A percentile compares a stretch with the other conserved stretches of the same genome.
Conservation (phyloP, 2,113 vertebrate species). For the Gopherus flavomarginatus region DNA sequence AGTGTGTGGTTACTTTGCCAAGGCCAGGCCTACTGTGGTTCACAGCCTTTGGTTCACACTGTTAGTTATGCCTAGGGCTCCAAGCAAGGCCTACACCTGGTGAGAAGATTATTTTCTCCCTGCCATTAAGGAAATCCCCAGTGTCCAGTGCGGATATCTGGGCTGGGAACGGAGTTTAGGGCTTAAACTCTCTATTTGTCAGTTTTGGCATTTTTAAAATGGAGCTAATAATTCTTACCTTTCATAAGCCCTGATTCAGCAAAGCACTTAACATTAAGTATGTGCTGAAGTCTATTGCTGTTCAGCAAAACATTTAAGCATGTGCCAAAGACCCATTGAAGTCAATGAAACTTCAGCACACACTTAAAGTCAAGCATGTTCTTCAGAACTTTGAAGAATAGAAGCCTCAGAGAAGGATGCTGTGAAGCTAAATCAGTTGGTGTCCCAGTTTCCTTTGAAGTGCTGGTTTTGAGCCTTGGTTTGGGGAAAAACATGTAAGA, state of each 20-base stretch:
- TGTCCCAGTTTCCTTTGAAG: not conserved
- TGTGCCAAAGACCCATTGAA: not conserved
- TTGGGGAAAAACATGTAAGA: not conserved
- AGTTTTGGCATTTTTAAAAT: not conserved
- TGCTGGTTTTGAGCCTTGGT: not conserved
- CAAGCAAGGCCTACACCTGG: not conserved
- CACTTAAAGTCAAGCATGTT: not conserved
- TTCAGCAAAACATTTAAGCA: not conserved
- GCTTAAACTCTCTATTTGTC: not conserved
- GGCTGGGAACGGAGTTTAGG: not conserved
- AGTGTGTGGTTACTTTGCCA: not conserved
- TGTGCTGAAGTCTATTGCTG: not conserved
- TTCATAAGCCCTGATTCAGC: fast-evolving
- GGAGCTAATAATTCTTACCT: not conserved
- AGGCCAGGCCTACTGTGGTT: not conserved
- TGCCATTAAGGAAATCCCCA: not conserved
- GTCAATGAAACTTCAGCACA: not conserved
- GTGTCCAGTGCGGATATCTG: not conserved
- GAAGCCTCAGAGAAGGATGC: not conserved
- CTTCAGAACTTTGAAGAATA: not conserved
- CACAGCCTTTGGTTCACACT: not conserved
- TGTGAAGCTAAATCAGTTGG: not conserved
- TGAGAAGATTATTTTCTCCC: not conserved
- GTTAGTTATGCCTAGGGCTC: not conserved
- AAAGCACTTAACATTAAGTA: not conserved